phyloP scores from a whole-genome alignment of 2,888 invertebrate species.

The Pristionchus entomophagus region DNA sequence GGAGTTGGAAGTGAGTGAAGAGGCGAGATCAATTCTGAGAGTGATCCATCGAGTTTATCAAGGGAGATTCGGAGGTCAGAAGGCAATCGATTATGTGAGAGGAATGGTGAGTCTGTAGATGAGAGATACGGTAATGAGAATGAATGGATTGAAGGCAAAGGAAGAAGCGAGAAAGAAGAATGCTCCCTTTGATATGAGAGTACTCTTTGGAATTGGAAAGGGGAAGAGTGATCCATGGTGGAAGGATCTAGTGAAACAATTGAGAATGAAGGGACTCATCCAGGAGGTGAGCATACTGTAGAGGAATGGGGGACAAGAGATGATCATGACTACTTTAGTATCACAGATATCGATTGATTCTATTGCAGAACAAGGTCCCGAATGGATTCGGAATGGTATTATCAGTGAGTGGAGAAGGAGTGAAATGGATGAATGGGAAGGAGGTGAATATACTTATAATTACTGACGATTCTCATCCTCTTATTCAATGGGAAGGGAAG shows the following conservation, averaged over 20 bases:
- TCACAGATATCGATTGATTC: neutral
- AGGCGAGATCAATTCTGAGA: conserved; percentile 57
- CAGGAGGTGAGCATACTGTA: neutral
- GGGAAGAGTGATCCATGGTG: conserved; percentile 53
- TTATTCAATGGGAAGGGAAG: too few species aligned
- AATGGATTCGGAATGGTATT: conserved; percentile 33
- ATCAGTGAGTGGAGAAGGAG: conserved; percentile 9
- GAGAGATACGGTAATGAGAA: neutral
- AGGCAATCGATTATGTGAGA: conserved; percentile 64
- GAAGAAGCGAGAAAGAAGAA: conserved; percentile 1
- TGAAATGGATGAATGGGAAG: conserved; percentile 1
- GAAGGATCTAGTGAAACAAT: conserved; percentile 52
- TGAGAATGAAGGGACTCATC: conserved; percentile 50
- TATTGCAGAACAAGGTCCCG: neutral
- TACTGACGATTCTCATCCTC: too few species aligned
- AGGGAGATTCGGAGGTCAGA: conserved; percentile 60
- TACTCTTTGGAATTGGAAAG: conserved; percentile 53
- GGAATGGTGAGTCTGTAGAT: conserved; percentile 55
- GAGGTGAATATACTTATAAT: neutral
- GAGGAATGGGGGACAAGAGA: neutral
- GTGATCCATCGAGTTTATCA: conserved; percentile 58
- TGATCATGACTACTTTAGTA: neutral
- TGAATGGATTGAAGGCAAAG: conserved; percentile 14
- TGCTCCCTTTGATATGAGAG: neutral
- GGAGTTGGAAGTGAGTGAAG: conserved; percentile 54